A percentile compares a stretch with the other conserved stretches of the same genome.
phyloP scores from a whole-genome alignment of 2,888 invertebrate species.

The Tachina lurida region DNA sequence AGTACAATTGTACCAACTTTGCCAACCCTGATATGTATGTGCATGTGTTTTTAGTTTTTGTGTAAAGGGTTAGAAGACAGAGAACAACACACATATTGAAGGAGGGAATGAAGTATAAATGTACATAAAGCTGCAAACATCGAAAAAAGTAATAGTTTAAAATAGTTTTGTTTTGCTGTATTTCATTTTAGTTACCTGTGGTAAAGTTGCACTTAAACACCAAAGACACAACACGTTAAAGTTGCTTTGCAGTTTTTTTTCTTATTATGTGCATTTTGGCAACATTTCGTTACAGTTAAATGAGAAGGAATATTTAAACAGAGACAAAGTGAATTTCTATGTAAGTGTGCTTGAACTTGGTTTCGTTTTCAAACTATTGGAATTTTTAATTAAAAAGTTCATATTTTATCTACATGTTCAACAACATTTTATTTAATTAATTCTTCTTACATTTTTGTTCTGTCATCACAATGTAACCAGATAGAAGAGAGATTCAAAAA shows the following conservation, averaged over 20 bases:
- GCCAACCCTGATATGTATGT: too few species aligned
- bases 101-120: neutral
- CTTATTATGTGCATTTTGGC: neutral
- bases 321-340: constrained; percentile 10
- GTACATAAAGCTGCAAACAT: neutral
- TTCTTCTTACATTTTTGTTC: constrained; percentile 24
- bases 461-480: constrained; percentile 10
- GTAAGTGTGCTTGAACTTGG: neutral
- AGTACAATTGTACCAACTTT: too few species aligned
- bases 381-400: constrained; percentile 62
- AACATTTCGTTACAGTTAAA: constrained; percentile 33
- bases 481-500: neutral
- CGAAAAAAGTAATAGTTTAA: neutral
- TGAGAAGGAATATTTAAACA: constrained; percentile 24
- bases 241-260: neutral
- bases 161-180: constrained; percentile 16
- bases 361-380: constrained; percentile 52
- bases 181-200: constrained; percentile 15
- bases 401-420: constrained; percentile 37
- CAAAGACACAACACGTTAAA: neutral
- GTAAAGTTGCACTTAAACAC: constrained; percentile 17
- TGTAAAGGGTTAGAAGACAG: too few species aligned
- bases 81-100: too few species aligned
- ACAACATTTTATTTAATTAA: constrained; percentile 58
- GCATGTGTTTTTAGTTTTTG: too few species aligned